Base-by-base conservation (phyloP, 2,888 invertebrate genomes). In the Elysia crispata region DNA sequence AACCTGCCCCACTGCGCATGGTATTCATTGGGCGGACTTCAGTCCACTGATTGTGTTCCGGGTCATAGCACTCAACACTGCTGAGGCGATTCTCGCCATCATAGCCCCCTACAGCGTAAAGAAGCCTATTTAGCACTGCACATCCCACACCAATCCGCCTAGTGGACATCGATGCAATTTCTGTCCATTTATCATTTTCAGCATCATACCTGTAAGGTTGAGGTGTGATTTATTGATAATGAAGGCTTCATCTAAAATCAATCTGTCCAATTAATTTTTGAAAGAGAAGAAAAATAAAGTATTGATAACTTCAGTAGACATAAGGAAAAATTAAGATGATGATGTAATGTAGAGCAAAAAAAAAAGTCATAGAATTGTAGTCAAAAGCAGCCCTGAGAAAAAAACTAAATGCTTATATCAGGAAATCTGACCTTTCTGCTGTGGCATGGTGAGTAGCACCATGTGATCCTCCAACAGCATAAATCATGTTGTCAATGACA, bases 381-480 rank as follows among this genome's bases (percentile, higher is more conserved):
- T 41, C 41, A 41, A 41, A 41, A 41, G 5, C 41, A 41, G 11
- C 11, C 11, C 41, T 41, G 5, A 41, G 41, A n/a, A n/a, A n/a
- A n/a, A n/a, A n/a, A n/a, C n/a, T n/a, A n/a, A n/a, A n/a, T n/a
- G n/a, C n/a, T n/a, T n/a, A n/a, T n/a, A n/a, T n/a, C 8, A n/a
- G 5, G 23, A 72, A 33, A 25, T 20, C 60, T 33, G 60, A 96
- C 96, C 95, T 96, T 94, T 98, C 98, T 1, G 97, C 97, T 81
- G 96, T 95, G 90, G 95, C 95, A 90, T 97, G 97, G 92, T 96
- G 97, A 87, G 95, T 95, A 5, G 95, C 94, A 28, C 96, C 96
- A 11, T 96, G 95, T 1, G 97, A 96, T 0, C 98, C 98, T 0
- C 98, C 98, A 0, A 97, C 96, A 3, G 97, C 97, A 91, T 98